Conservation (phyloP, 2,113 vertebrate species). For the Sula dactylatra region DNA sequence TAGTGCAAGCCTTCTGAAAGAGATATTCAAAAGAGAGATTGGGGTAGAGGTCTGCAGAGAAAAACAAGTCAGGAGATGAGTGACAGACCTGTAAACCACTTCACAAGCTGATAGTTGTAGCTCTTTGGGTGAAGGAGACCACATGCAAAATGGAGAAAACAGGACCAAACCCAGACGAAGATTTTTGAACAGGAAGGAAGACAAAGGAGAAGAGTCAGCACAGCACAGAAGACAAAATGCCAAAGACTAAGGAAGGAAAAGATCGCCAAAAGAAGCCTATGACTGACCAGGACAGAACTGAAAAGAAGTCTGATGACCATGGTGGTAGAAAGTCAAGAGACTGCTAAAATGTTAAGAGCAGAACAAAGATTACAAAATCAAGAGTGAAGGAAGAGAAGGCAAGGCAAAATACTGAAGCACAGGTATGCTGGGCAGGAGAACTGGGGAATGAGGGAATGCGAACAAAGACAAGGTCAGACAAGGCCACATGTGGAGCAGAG, state of each 20-base stretch:
- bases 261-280: neutral
- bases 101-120: neutral
- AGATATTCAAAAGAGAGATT: neutral
- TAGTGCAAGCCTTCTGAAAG: neutral
- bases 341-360: neutral
- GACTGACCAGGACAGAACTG: neutral
- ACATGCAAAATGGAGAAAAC: neutral
- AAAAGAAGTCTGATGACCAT: accelerated
- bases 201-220: neutral
- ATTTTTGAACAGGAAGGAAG: neutral
- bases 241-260: neutral
- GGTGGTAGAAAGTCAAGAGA: neutral
- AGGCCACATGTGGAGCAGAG: accelerated
- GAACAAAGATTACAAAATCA: neutral
- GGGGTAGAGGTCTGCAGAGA: neutral
- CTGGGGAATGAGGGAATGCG: neutral
- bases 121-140: neutral
- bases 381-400: neutral
- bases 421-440: neutral
- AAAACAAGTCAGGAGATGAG: neutral
- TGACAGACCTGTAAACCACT: neutral
- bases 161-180: neutral
- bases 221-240: neutral
- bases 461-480: neutral
- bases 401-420: neutral